Percentiles rank a stretch among this genome's conserved stretches.
Conservation (phyloP, 2,113 vertebrate species). For the Tragelaphus imberbis region DNA sequence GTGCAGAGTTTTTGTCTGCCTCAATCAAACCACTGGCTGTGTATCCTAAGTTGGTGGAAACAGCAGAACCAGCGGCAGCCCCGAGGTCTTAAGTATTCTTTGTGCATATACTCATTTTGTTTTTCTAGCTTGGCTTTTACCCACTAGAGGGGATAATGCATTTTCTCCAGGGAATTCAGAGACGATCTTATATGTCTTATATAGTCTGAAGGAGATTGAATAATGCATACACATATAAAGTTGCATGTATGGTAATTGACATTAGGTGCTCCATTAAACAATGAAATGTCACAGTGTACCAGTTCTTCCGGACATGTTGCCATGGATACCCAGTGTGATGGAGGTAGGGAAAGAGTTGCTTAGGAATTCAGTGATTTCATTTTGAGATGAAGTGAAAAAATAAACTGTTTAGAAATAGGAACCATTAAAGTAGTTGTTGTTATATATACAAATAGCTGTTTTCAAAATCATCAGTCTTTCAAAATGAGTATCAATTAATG, state of each 20-base stretch:
- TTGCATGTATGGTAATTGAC: constrained; percentile 48
- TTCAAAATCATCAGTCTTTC: constrained; percentile 48
- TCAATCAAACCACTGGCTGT: background rate
- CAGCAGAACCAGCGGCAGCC: background rate
- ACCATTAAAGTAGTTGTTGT: constrained; percentile 2
- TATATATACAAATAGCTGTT: constrained; percentile 36
- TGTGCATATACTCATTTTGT: background rate
- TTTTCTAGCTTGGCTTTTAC: constrained; percentile 43
- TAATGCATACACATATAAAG: constrained; percentile 31
- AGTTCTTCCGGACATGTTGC: constrained; percentile 60
- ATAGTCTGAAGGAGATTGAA: constrained; percentile 46
- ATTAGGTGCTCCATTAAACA: constrained; percentile 66
- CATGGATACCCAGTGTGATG: constrained; percentile 71
- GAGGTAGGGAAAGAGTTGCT: constrained; percentile 57
- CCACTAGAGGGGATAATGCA: constrained; percentile 25
- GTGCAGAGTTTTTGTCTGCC: background rate
- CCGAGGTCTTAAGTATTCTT: constrained; percentile 26
- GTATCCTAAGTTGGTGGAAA: constrained; percentile 24
- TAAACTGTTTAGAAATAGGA: constrained; percentile 35
- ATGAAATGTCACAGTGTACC: constrained; percentile 58
- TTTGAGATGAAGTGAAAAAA: constrained; percentile 38
- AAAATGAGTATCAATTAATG: constrained; percentile 28
- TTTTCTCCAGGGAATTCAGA: constrained; percentile 38
- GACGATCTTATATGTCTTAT: background rate
- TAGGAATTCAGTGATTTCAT: constrained; percentile 58